Conservation (phyloP, 2,797 vertebrate genomes). For the Silurus lanzhouensis region DNA sequence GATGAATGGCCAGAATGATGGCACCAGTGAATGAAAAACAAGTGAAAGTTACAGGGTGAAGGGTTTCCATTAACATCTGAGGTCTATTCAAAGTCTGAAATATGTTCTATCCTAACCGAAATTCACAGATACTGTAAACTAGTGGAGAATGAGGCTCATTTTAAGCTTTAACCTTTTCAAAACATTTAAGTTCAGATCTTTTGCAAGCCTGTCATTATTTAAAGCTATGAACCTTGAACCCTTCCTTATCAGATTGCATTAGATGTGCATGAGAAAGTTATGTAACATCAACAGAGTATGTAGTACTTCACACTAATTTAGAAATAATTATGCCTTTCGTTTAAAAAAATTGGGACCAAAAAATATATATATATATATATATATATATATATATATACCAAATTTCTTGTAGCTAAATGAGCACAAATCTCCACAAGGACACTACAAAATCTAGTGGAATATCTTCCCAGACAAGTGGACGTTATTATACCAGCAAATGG, state of each 20-base stretch:
- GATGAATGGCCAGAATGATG: constrained; percentile 38
- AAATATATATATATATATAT: too few relatives aligned
- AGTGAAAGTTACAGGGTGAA: constrained; percentile 38
- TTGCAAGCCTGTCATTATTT: neutral
- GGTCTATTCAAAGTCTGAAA: constrained; percentile 14
- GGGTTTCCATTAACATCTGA: constrained; percentile 32
- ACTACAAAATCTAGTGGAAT: too few relatives aligned
- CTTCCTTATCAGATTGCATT: neutral
- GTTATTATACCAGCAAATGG: too few relatives aligned
- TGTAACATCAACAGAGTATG: neutral
- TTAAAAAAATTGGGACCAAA: too few relatives aligned
- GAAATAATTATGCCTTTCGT: too few relatives aligned
- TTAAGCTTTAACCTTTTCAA: neutral
- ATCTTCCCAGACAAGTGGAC: too few relatives aligned
- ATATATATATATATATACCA: too few relatives aligned
- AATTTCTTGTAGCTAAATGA: too few relatives aligned
- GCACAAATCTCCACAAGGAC: too few relatives aligned
- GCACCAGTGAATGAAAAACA: constrained; percentile 40
- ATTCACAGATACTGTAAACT: neutral
- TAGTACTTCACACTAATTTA: too few relatives aligned
- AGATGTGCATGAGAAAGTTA: neutral
- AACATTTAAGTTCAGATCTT: neutral
- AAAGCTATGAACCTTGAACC: neutral
- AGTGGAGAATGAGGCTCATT: neutral
- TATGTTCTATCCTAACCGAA: neutral